Conservation (phyloP, 2,888 invertebrate genomes). For the Sphaerophoria rueppellii region DNA sequence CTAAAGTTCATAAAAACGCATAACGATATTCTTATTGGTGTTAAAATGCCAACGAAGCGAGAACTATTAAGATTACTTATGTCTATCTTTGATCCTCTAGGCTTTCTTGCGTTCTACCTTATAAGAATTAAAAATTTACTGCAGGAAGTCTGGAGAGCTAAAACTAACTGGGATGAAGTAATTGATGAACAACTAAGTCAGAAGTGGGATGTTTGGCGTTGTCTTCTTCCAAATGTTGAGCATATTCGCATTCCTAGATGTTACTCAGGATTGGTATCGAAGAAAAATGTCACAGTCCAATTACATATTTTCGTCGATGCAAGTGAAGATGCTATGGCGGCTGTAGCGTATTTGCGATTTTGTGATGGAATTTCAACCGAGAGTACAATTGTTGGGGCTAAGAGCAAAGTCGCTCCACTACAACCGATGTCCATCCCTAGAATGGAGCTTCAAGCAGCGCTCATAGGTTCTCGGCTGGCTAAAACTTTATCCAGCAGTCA, state of each 20-base stretch:
- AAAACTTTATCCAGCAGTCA: background rate
- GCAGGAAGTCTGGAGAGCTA: background rate
- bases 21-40: background rate
- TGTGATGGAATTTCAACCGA: constrained; percentile 18
- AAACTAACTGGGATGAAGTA: background rate
- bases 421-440: constrained; percentile 71
- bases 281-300: background rate
- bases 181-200: constrained; percentile 4
- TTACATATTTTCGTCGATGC: background rate
- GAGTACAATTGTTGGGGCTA: constrained; percentile 63
- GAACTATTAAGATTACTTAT: background rate
- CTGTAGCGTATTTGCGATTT: constrained; percentile 1
- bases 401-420: constrained; percentile 74
- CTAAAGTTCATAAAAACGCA: background rate
- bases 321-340: constrained; percentile 3
- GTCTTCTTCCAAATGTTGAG: constrained; percentile 32
- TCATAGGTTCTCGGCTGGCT: constrained; percentile 43
- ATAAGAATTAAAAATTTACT: background rate
- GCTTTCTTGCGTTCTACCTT: background rate
- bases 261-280: constrained; percentile 25
- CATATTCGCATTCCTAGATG: constrained; percentile 54
- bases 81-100: background rate
- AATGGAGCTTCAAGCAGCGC: constrained; percentile 73
- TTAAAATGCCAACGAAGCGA: background rate
- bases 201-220: constrained; percentile 55